Conservation (phyloP, 2,113 vertebrate species). For the Thunnus maccoyii region DNA sequence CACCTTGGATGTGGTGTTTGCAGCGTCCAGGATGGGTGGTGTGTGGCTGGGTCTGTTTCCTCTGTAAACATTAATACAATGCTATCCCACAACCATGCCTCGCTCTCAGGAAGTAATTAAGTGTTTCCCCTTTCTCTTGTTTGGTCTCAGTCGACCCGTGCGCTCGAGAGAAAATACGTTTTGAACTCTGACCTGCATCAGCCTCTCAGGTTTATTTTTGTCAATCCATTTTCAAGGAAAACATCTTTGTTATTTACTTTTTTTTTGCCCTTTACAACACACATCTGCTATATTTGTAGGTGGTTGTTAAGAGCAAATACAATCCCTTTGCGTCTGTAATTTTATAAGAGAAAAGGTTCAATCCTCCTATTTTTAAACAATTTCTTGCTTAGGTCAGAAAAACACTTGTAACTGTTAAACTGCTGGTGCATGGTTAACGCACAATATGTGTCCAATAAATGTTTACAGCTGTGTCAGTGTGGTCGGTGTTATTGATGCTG, state of each 20-base stretch:
- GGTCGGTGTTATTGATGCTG: too few relatives aligned
- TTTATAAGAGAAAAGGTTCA: not conserved
- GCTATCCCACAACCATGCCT: conserved; percentile 50
- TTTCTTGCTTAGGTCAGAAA: not conserved
- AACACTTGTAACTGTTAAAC: not conserved
- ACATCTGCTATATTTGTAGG: not conserved
- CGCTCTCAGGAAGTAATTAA: conserved; percentile 66
- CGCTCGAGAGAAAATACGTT: not conserved
- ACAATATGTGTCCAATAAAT: not conserved
- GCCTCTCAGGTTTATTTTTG: conserved; percentile 7
- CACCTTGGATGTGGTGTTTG: conserved; percentile 65
- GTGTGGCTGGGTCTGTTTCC: conserved; percentile 55
- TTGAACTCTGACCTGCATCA: conserved; percentile 29
- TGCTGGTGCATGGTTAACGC: not conserved
- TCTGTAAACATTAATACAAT: conserved; percentile 74
- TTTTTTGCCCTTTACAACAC: not conserved
- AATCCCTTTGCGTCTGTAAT: not conserved
- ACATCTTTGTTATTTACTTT: not conserved
- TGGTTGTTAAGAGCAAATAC: not conserved
- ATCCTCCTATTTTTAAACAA: conserved; percentile 8
- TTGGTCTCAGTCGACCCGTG: conserved; percentile 1
- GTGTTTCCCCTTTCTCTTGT: conserved; percentile 52
- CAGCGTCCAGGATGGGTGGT: conserved; percentile 61
- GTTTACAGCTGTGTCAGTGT: not conserved
- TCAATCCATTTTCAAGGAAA: not conserved